Percentiles rank a stretch among this genome's conserved stretches.
phyloP scores from a whole-genome alignment of 2,113 vertebrate genomes.

The Nasalis larvatus region DNA sequence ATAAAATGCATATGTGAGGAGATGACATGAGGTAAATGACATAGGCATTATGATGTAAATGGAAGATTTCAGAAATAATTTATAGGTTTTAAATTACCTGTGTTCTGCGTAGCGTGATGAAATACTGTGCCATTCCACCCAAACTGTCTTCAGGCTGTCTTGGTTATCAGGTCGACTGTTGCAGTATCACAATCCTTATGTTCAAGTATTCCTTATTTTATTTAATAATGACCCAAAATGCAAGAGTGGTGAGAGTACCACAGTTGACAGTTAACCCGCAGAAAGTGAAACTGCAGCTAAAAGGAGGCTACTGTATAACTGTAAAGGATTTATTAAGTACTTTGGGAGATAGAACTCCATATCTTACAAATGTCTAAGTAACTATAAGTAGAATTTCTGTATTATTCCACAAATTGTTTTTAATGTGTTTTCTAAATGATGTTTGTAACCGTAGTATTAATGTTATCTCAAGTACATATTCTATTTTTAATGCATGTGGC shows the following conservation, averaged over 20 bases:
- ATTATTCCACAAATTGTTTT: neutral
- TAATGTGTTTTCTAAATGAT: neutral
- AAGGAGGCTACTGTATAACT: neutral
- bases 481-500: neutral
- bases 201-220: neutral
- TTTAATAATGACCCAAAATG: neutral
- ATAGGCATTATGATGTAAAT: neutral
- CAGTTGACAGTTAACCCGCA: neutral
- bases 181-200: neutral
- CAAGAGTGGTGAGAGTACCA: neutral
- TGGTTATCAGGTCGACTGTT: neutral
- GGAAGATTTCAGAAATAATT: neutral
- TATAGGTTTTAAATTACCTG: neutral
- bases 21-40: neutral
- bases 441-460: neutral
- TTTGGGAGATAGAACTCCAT: neutral
- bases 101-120: neutral
- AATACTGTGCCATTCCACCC: neutral
- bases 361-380: neutral
- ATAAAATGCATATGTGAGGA: neutral
- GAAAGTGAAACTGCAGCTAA: neutral
- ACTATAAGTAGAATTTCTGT: neutral
- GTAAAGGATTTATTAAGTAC: neutral
- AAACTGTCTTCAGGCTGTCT: neutral
- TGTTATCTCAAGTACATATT: neutral